Percentiles rank a stretch among this genome's conserved stretches.
phyloP scores from a whole-genome alignment of 2,888 invertebrate species.

The Isotomurus palustris region DNA sequence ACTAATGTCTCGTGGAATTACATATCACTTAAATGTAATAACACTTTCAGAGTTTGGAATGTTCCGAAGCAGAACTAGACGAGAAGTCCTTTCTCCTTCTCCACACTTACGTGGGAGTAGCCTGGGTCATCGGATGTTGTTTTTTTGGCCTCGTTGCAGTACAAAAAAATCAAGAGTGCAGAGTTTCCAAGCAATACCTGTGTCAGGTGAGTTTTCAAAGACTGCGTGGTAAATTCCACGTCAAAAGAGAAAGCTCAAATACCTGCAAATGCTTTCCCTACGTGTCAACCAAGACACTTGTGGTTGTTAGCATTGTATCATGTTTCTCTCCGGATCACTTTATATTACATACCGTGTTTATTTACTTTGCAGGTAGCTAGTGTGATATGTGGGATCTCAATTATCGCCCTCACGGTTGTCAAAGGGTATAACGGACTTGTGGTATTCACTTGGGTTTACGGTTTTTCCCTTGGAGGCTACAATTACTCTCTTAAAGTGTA shows the following conservation, averaged over 20 bases:
- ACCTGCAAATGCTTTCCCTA: too few relatives aligned
- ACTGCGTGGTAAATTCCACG: too few relatives aligned
- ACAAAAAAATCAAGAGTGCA: slow-evolving; percentile 74
- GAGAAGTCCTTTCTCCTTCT: slow-evolving; percentile 48
- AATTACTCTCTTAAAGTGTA: slow-evolving; percentile 85
- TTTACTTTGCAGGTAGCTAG: slow-evolving; percentile 60
- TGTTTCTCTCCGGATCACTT: too few relatives aligned
- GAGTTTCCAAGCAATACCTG: slow-evolving; percentile 78
- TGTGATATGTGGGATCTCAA: slow-evolving; percentile 70
- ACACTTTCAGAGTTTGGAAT: slow-evolving; percentile 29
- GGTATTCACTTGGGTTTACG: slow-evolving; percentile 52
- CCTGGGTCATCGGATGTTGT: slow-evolving; percentile 76
- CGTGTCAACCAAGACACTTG: neutral
- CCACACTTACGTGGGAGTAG: slow-evolving; percentile 72
- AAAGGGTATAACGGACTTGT: slow-evolving; percentile 67
- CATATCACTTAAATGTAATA: too few relatives aligned
- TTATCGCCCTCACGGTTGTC: slow-evolving; percentile 66
- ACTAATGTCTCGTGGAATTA: too few relatives aligned
- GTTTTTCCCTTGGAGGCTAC: slow-evolving; percentile 82
- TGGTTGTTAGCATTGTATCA: neutral
- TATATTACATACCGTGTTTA: slow-evolving; percentile 1
- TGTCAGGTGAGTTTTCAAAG: slow-evolving; percentile 54
- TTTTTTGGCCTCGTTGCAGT: slow-evolving; percentile 75
- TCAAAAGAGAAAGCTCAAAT: too few relatives aligned
- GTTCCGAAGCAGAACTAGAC: slow-evolving; percentile 15